phyloP scores from a whole-genome alignment of 2,797 vertebrate species.

The Sternarchorhynchus goeldii region DNA sequence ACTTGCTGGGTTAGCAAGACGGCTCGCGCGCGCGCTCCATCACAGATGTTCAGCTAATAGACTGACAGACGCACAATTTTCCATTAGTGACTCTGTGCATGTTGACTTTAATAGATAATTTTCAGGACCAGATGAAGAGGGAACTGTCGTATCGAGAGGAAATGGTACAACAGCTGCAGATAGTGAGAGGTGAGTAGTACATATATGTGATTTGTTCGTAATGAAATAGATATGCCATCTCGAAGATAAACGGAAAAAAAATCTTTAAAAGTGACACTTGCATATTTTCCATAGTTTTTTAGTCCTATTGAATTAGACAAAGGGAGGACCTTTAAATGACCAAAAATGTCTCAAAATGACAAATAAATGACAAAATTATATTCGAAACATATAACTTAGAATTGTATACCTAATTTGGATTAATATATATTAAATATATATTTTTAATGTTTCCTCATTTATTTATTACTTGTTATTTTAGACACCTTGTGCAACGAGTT shows the following conservation, averaged over 20 bases:
- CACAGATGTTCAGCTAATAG: constrained; percentile 8
- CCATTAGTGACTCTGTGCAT: constrained; percentile 44
- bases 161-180: constrained; percentile 98
- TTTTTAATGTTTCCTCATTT: constrained; percentile 17
- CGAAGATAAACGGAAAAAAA: not conserved
- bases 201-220: constrained; percentile 20
- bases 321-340: too few species aligned
- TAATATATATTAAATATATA: not conserved
- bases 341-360: not conserved
- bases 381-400: not conserved
- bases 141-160: constrained; percentile 98
- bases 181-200: constrained; percentile 86
- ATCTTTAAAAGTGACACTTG: constrained; percentile 73
- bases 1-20: not conserved
- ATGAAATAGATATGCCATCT: not conserved
- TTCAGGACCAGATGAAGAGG: constrained; percentile 99
- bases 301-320: not conserved
- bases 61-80: not conserved
- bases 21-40: too few species aligned
- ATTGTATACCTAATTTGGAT: not conserved
- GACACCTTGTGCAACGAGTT: constrained; percentile 94
- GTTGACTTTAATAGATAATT: constrained; percentile 85
- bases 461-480: constrained; percentile 66
- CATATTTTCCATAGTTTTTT: constrained; percentile 58
- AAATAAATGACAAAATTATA: not conserved